phyloP scores from a whole-genome alignment of 2,113 vertebrate genomes.

The Osmerus eperlanus region DNA sequence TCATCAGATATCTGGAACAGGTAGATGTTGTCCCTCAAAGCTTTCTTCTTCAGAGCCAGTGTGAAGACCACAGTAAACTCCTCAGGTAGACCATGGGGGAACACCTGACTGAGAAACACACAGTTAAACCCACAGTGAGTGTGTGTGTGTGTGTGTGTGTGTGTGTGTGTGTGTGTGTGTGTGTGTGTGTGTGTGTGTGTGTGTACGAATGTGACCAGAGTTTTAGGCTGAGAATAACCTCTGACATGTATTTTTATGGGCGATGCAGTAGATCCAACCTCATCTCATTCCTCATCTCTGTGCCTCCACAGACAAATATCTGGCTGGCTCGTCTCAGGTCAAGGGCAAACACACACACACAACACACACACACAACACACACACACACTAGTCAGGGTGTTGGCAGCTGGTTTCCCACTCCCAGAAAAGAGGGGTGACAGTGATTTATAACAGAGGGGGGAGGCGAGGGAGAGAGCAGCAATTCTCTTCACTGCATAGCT shows the following conservation, averaged over 20 bases:
- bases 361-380: conserved; percentile 22
- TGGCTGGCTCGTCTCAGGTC: conserved; percentile 22
- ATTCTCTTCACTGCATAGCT: conserved; percentile 37
- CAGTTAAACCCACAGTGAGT: background rate
- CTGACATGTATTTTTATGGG: conserved; percentile 31
- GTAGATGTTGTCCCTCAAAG: conserved; percentile 82
- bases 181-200: background rate
- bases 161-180: too few relatives aligned
- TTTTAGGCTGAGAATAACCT: conserved; percentile 21
- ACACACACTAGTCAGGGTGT: conserved; percentile 26
- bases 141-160: background rate
- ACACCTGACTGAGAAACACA: conserved; percentile 76
- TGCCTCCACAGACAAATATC: conserved; percentile 10
- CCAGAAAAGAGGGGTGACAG: conserved; percentile 63
- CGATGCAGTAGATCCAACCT: conserved; percentile 19
- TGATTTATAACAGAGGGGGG: conserved; percentile 71
- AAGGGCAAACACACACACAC: conserved; percentile 18
- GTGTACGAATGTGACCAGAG: conserved; percentile 1
- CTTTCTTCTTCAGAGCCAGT: conserved; percentile 85
- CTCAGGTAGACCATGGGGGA: conserved; percentile 82
- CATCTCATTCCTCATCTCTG: conserved; percentile 25
- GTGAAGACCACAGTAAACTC: conserved; percentile 89
- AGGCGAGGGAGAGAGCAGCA: conserved; percentile 61
- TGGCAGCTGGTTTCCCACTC: conserved; percentile 63
- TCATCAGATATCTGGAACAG: conserved; percentile 88